Percentiles rank a stretch among this genome's conserved stretches.
Evolutionary conservation across 2,113 vertebrate species (phyloP).

Genomic region (Oceanodroma tethys): DNA sequence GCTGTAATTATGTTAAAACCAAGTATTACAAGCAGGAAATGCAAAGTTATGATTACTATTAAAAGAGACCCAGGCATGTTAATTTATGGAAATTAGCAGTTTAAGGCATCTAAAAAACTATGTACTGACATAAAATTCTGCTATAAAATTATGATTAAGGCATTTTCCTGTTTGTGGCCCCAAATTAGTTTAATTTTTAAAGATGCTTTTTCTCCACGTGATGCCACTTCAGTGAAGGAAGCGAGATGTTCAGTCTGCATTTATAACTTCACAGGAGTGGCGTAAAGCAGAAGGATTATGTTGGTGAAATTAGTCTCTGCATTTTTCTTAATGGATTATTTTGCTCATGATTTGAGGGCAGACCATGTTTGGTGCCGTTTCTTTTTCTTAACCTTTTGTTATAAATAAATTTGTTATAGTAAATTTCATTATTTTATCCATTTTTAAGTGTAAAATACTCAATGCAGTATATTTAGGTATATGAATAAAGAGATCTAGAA

Average conservation of each 20-base stretch:
- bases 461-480: background rate
- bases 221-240: background rate
- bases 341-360: background rate
- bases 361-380: background rate
- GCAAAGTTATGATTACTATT: slow-evolving; percentile 30
- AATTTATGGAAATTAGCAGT: slow-evolving; percentile 42
- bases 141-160: background rate
- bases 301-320: background rate
- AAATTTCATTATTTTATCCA: background rate
- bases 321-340: background rate
- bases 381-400: background rate
- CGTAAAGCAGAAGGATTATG: background rate
- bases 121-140: background rate
- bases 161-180: slow-evolving; percentile 14
- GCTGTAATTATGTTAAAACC: slow-evolving; percentile 21
- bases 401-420: too few species aligned
- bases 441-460: background rate
- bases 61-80: background rate
- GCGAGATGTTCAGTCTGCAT: background rate
- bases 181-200: slow-evolving; percentile 4
- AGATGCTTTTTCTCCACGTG: background rate
- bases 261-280: background rate
- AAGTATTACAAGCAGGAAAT: background rate
- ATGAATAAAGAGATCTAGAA: background rate
- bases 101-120: slow-evolving; percentile 9